A percentile compares a stretch with the other conserved stretches of the same genome.
Conservation (phyloP, 2,888 invertebrate genomes). For the Drosophila maculinotata region DNA sequence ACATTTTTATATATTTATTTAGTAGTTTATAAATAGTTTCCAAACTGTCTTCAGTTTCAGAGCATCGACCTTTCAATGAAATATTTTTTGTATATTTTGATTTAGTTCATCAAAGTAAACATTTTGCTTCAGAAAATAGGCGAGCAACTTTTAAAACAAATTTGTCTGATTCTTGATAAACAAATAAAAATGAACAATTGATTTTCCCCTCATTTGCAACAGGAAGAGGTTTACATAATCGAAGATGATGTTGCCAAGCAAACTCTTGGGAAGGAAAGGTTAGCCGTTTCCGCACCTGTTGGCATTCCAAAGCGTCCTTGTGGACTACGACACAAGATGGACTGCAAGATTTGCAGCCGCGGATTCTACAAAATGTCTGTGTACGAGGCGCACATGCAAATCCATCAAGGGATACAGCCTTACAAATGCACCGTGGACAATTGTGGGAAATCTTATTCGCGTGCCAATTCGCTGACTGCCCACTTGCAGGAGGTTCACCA, state of each 20-base stretch:
- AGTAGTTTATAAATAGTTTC: not conserved
- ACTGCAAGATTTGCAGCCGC: slow-evolving; percentile 54
- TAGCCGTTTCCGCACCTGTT: not conserved
- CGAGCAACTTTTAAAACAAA: too few relatives aligned
- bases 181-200: not conserved
- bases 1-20: slow-evolving; percentile 7
- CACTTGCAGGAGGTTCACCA: slow-evolving; percentile 51
- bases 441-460: slow-evolving; percentile 54
- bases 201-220: not conserved
- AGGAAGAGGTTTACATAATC: slow-evolving; percentile 70
- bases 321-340: slow-evolving; percentile 38
- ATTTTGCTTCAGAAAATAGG: too few relatives aligned
- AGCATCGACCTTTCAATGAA: too few relatives aligned
- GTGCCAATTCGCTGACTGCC: slow-evolving; percentile 40
- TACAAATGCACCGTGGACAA: slow-evolving; percentile 46
- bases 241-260: slow-evolving; percentile 50
- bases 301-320: slow-evolving; percentile 4
- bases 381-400: slow-evolving; percentile 64
- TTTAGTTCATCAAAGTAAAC: too few relatives aligned
- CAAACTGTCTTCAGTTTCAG: too few relatives aligned
- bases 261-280: slow-evolving; percentile 43
- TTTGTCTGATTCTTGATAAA: not conserved
- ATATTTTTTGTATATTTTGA: too few relatives aligned
- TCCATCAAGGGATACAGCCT: slow-evolving; percentile 58
- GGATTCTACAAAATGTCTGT: slow-evolving; percentile 63